Percentiles rank a stretch among this genome's conserved stretches.
Conservation (phyloP, 2,113 vertebrate species). For the Motacilla tschutschensis region DNA sequence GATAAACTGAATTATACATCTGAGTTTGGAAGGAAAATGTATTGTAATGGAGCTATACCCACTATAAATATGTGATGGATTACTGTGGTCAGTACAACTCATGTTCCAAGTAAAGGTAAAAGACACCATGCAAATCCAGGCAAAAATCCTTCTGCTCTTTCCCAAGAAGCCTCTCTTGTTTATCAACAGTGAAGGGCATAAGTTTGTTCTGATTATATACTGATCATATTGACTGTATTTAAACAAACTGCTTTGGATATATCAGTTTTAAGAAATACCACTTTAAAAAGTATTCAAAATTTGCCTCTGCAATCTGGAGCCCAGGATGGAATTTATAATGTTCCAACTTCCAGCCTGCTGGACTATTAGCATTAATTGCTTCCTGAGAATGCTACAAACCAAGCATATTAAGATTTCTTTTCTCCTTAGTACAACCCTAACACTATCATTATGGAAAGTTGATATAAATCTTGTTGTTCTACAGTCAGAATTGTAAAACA, state of each 20-base stretch:
- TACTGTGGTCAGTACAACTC: neutral
- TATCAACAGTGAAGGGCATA: neutral
- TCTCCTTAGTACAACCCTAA: neutral
- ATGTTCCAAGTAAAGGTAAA: neutral
- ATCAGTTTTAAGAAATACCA: neutral
- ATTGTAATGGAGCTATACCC: neutral
- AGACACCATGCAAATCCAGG: neutral
- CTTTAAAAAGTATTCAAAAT: neutral
- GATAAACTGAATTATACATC: neutral
- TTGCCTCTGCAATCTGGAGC: neutral
- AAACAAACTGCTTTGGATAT: neutral
- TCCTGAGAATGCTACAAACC: conserved; percentile 1
- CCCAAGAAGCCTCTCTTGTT: neutral
- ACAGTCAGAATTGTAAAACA: neutral
- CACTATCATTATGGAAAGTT: neutral
- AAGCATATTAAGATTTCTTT: conserved; percentile 3
- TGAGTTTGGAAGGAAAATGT: neutral
- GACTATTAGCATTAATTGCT: conserved; percentile 27
- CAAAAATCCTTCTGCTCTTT: neutral
- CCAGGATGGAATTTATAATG: neutral
- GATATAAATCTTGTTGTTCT: conserved; percentile 5
- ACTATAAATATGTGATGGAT: neutral
- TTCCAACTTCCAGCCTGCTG: neutral
- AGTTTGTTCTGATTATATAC: neutral
- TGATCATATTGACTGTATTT: neutral